Base-by-base conservation (phyloP, 2,888 invertebrate species). In the Rhamnusium bicolor region DNA sequence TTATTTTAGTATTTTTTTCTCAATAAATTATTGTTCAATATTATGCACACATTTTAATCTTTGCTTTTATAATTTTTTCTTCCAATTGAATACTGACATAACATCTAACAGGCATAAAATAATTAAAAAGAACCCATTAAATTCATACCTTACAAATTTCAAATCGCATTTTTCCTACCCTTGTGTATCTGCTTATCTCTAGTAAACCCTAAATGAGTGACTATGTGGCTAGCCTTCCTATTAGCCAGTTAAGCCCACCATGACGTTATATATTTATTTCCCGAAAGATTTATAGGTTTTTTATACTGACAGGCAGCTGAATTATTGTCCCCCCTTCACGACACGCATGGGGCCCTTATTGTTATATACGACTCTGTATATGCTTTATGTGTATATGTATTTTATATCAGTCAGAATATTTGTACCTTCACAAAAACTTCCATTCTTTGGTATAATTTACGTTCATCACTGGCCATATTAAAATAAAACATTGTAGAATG, bases 281-380 rank as follows among this genome's bases (percentile, higher is more conserved):
- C 18, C 40, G 14, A 46, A 16, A 56, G 68, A 68, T 68, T 68
- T 68, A 68, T 68, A 32, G 56, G 40, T 54, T 68, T 68, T 58
- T 68, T 19, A 40, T 49, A 27, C 10, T 40, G 68, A 58, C 66
- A 56, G 49, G 54, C 68, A 54, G 68, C 68, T 56, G 56, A 68
- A 40, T 68, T 68, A 68, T 68, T 54, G 40, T 68, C 21, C 47
- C n/a, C 29, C 54, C 32, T 16, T 14, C 14, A 27, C 16, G 58
- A 16, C 58, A 58, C 5, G n/a, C 58, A 16, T 16, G 16, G 58
- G 58, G 18, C 58, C 54, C 21, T 54, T 24, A 21, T 27, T 24
- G 19, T 40, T 40, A 40, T 40, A 40, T 40, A 40, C 40, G 40
- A 12, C 12, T 10, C 40, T n/a, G n/a, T 40, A n/a, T 40, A n/a